Base-by-base conservation (phyloP, 2,797 vertebrate genomes). In the Austrolebias charrua region DNA sequence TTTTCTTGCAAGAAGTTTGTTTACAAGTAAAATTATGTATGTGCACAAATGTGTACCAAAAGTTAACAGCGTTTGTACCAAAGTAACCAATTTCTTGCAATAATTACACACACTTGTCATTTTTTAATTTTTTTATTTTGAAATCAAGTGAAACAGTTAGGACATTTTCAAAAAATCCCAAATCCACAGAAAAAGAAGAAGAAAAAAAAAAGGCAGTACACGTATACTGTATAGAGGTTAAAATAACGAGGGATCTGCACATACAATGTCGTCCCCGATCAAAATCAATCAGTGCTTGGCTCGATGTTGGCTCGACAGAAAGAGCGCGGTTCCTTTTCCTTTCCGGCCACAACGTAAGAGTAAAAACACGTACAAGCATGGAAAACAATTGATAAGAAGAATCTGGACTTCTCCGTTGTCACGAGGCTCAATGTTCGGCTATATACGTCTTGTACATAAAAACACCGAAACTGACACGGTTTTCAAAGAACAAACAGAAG, bases 111-210 rank as follows among this genome's bases (percentile, higher is more conserved):
- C 82, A 85, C 83, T 76, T 80, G 85, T 84, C 86, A 88, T 83
- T n/a, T n/a, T n/a, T n/a, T n/a, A 87, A 89, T 90, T 84, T 47
- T 77, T 87, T 91, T 89, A 88, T 88, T 90, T 88, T 80, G 85
- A 90, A 51, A 88, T 90, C 82, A 88, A 86, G 85, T 88, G 85
- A 86, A 89, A 88, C 84, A 87, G 87, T 88, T 83, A 84, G 84
- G 78, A 91, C 82, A 81, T 83, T 60, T 83, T 88, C 82, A 75
- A 80, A 82, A 87, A 88, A 85, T 79, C 76, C 84, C 87, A 83
- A 86, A 80, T 88, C 87, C 86, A 91, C 85, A 87, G 80, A 84
- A 83, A 85, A 72, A 67, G 83, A 79, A 76, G 76, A 64, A 83
- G 71, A 24, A 76, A 77, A 64, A 83, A 72, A 75, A 87, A 91